These are phyloP conservation scores for Semicossyphus pulcher DNA, from an alignment of 2,113 vertebrate species.

Conservation along the genomic window DNA sequence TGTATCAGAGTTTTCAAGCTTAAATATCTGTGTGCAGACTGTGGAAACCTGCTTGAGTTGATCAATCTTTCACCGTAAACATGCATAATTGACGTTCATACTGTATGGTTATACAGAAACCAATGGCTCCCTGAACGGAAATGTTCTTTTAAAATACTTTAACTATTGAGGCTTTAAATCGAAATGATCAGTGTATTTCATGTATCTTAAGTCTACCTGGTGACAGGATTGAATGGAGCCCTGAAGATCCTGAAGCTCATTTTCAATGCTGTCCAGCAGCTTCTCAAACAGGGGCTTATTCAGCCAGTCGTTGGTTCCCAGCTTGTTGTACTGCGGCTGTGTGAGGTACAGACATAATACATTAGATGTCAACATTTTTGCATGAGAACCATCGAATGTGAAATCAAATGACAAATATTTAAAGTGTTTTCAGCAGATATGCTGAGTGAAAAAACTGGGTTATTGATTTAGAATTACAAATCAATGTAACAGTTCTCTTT, in stretches of 20 bases:
- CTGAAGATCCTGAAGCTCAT: slow-evolving; percentile 66
- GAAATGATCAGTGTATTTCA: background rate
- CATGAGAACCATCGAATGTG: no score
- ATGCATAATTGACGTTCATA: no score
- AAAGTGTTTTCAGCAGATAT: no score
- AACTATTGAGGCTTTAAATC: background rate
- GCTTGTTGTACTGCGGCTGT: slow-evolving; percentile 80
- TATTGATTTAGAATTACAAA: no score
- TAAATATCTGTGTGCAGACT: no score
- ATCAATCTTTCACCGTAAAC: no score
- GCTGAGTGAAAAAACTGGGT: no score
- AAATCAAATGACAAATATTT: no score
- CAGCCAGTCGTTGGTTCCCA: slow-evolving; percentile 87
- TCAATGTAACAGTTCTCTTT: no score
- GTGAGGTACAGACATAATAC: background rate
- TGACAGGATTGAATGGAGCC: slow-evolving; percentile 33
- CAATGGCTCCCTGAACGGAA: background rate
- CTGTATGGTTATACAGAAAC: background rate
- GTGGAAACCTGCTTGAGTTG: no score
- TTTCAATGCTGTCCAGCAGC: slow-evolving; percentile 75
- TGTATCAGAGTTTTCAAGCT: no score
- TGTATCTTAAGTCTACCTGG: slow-evolving; percentile 63
- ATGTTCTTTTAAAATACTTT: background rate
- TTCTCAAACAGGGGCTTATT: slow-evolving; percentile 72
- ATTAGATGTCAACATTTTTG: no score